A percentile compares a stretch with the other conserved stretches of the same genome.
Evolutionary conservation across 37 sponge, comb jelly and placozoan genomes (phyloP).

Genomic region (Diacarnus erythraeanus): DNA sequence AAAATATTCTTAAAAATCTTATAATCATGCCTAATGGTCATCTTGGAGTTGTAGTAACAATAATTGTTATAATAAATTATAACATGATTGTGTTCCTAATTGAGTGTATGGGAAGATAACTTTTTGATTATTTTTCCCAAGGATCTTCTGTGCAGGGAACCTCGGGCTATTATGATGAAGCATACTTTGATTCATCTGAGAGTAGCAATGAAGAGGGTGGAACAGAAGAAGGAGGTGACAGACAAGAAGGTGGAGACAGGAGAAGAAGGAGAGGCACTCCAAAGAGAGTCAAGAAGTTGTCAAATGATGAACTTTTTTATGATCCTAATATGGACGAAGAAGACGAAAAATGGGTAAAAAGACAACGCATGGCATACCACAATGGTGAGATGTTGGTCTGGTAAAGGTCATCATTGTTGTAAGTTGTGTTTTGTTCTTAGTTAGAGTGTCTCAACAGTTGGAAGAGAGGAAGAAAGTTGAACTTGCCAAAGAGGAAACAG

Average conservation of each 20-base stretch:
- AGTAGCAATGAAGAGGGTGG: conserved; percentile 19
- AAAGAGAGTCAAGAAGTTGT: conserved; percentile 52
- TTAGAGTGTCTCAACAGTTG: conserved; percentile 39
- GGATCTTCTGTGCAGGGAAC: not conserved
- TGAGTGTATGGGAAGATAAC: no score
- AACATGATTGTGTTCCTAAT: no score
- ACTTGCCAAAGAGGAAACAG: not conserved
- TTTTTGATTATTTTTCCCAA: not conserved
- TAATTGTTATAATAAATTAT: no score
- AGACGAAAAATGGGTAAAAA: conserved; percentile 84
- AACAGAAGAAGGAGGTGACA: conserved; percentile 10
- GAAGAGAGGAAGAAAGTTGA: conserved; percentile 14
- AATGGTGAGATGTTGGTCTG: conserved; percentile 52
- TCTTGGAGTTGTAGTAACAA: no score
- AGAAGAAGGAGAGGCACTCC: conserved; percentile 7
- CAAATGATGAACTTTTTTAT: conserved; percentile 94
- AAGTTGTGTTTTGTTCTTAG: not conserved
- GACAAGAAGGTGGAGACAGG: not conserved
- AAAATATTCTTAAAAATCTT: no score
- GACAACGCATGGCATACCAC: conserved; percentile 83
- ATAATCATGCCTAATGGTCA: no score
- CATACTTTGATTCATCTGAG: conserved; percentile 73
- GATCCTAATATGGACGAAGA: conserved; percentile 92
- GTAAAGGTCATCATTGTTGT: not conserved
- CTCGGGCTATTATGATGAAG: conserved; percentile 77